phyloP scores from a whole-genome alignment of 2,888 invertebrate species.

The Uloborus plumipes region DNA sequence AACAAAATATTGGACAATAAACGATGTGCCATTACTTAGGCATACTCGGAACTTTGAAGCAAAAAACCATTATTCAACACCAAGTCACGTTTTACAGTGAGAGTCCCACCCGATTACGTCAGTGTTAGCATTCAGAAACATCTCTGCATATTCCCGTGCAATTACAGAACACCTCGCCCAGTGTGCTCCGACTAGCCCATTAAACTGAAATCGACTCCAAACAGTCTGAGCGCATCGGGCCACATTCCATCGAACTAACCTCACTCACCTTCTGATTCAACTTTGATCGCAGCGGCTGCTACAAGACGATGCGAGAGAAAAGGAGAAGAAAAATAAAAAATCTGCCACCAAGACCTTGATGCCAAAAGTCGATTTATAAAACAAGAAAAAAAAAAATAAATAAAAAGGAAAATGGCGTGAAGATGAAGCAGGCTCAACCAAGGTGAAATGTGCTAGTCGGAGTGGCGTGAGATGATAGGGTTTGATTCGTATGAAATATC shows the following conservation, averaged over 20 bases:
- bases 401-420: constrained; percentile 26
- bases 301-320: neutral
- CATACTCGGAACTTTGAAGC: too few relatives aligned
- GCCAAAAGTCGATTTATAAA: constrained; percentile 13
- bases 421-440: constrained; percentile 12
- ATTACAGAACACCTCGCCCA: too few relatives aligned
- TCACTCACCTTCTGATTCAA: constrained; percentile 49
- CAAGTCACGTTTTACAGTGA: too few relatives aligned
- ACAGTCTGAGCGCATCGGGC: neutral
- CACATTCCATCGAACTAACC: constrained; percentile 23
- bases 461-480: too few relatives aligned
- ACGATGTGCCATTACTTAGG: too few relatives aligned
- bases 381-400: too few relatives aligned
- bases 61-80: too few relatives aligned
- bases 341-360: constrained; percentile 42
- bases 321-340: constrained; percentile 9
- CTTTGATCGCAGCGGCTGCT: constrained; percentile 16
- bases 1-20: too few relatives aligned
- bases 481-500: too few relatives aligned
- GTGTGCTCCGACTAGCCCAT: constrained; percentile 17
- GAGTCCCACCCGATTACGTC: too few relatives aligned
- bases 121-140: too few relatives aligned
- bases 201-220: constrained; percentile 19
- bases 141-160: too few relatives aligned
- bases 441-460: neutral